A percentile compares a stretch with the other conserved stretches of the same genome.
phyloP scores from a whole-genome alignment of 1,140 invertebrate genomes.

The Drosophila persimilis region DNA sequence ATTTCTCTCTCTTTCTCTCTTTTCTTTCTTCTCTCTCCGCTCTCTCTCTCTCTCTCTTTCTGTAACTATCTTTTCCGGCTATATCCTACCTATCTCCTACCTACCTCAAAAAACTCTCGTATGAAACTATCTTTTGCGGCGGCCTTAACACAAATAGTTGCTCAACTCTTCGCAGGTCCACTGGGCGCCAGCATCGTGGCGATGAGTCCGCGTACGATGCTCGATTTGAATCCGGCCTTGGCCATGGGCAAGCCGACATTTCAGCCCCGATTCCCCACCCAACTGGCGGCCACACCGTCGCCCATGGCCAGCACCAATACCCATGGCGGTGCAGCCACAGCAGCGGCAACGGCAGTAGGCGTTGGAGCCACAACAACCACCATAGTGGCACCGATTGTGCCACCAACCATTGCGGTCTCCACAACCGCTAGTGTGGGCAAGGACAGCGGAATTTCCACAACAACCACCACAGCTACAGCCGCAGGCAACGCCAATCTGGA shows the following conservation, averaged over 20 bases:
- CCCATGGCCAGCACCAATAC: constrained; percentile 6
- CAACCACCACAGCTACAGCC: constrained; percentile 48
- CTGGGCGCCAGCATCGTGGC: constrained; percentile 82
- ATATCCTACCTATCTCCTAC: constrained; percentile 35
- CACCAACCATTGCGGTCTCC: constrained; percentile 70
- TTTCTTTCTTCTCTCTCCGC: constrained; percentile 49
- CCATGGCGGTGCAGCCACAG: constrained; percentile 28
- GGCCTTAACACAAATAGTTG: constrained; percentile 71
- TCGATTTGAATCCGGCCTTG: constrained; percentile 81
- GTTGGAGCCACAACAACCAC: constrained; percentile 25
- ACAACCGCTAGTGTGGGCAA: constrained; percentile 66
- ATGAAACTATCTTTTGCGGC: constrained; percentile 36
- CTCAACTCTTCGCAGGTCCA: constrained; percentile 82
- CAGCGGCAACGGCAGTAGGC: constrained; percentile 23
- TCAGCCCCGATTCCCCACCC: constrained; percentile 79
- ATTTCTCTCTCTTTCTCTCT: constrained; percentile 45
- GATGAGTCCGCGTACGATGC: constrained; percentile 82
- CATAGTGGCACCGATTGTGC: constrained; percentile 22
- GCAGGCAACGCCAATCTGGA: constrained; percentile 49
- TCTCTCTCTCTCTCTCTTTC: constrained; percentile 32
- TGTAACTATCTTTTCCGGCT: constrained; percentile 48
- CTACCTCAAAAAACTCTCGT: constrained; percentile 6
- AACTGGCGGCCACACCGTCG: constrained; percentile 53
- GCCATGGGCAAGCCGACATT: constrained; percentile 81
- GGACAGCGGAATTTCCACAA: constrained; percentile 55